Base-by-base conservation (phyloP, 2,797 vertebrate species). In the Anolis apletophallus region DNA sequence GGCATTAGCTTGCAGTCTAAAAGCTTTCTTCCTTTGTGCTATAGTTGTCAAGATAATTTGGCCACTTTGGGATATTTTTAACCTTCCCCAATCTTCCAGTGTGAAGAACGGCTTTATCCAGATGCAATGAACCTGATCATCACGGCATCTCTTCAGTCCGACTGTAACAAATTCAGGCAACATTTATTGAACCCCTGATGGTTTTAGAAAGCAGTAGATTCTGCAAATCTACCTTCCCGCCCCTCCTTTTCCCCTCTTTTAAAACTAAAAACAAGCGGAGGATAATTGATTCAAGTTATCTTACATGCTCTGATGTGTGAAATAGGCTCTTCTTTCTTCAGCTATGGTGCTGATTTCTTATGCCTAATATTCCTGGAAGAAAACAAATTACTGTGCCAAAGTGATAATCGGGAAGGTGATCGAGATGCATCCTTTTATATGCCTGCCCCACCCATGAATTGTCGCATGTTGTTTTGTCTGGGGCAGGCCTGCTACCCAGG, bases 281-380 rank as follows among this genome's bases (percentile, higher is more conserved):
- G 77, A 78, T 88, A 87, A 89, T 87, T 90, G 54, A 88, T 91
- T 86, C 75, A 88, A 54, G 80, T 52, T 85, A 55, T 91, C 78
- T 87, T 85, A 81, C 26, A 88, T 64, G 76, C 54, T 93, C 61
- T 93, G 84, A 85, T 87, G 83, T 93, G 69, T 91, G 89, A 92
- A 93, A 90, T 89, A 91, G 84, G 64, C 23, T 89, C 91, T 74
- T 23, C 85, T 72, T 81, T 88, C 40, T 2, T 46, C 80, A 3
- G 71, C 46, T 81, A 6, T 36, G 0, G 0, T 86, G 32, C 46
- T 85, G 77, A 73, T 17, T 79, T 73, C 52, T 76, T 79, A 83
- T 86, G 59, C n/a, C 29, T 88, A 71, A 86, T 87, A 74, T 52
- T 87, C 29, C 26, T 85, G 84, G 54, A 34, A 85, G 54, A 29